Conservation (phyloP, 1,140 invertebrate genomes). For the Sesamia nonagrioides region DNA sequence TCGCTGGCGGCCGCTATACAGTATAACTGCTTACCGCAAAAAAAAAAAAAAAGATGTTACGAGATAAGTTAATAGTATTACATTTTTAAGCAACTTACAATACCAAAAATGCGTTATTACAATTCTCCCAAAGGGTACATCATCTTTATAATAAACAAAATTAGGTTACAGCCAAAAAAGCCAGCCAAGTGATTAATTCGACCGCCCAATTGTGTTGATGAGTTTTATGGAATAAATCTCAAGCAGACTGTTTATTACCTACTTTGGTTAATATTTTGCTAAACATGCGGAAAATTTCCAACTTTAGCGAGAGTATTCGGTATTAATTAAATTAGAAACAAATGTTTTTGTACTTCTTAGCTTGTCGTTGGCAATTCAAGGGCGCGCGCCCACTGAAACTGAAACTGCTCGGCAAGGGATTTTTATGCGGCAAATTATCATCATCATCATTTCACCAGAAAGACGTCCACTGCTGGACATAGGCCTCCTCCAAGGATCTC, state of each 20-base stretch:
- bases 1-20: too few relatives aligned
- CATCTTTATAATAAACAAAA: slow-evolving; percentile 15
- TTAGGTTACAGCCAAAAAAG: slow-evolving; percentile 15
- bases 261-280: background rate
- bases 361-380: too few relatives aligned
- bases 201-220: background rate
- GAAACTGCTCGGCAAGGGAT: too few relatives aligned
- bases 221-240: background rate
- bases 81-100: background rate
- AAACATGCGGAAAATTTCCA: background rate
- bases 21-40: too few relatives aligned
- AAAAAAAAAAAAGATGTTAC: too few relatives aligned
- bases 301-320: background rate
- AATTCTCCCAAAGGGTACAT: background rate
- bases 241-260: background rate
- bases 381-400: too few relatives aligned
- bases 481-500: too few relatives aligned
- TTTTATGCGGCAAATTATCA: too few relatives aligned
- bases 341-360: too few relatives aligned
- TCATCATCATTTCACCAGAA: too few relatives aligned
- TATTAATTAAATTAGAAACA: too few relatives aligned
- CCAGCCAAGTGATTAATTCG: slow-evolving; percentile 22
- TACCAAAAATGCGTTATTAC: background rate
- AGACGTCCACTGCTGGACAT: too few relatives aligned
- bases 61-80: background rate